Evolutionary conservation across 2,888 invertebrate genomes (phyloP).

Genomic region (Agonopterix arenella): DNA sequence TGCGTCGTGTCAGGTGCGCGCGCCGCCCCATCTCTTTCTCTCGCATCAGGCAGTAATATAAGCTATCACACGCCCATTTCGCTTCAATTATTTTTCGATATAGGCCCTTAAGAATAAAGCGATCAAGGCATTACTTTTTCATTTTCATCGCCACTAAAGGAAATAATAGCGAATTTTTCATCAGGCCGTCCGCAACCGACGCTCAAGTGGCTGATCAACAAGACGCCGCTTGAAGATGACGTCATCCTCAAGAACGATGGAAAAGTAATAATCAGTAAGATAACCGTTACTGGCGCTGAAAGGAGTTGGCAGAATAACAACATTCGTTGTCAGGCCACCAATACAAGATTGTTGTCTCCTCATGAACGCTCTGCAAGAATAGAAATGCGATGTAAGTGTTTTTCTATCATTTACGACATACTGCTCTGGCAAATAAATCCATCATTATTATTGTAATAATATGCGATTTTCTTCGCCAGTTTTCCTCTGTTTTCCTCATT

Average conservation of each 20-base stretch:
- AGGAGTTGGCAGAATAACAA: constrained; percentile 88
- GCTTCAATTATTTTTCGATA: no score
- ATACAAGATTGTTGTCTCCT: constrained; percentile 88
- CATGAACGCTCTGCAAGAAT: constrained; percentile 87
- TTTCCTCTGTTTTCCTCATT: no score
- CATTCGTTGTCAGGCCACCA: constrained; percentile 90
- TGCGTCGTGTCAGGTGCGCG: no score
- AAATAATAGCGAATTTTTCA: background rate
- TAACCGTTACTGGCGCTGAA: constrained; percentile 83
- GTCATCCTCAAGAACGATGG: constrained; percentile 81
- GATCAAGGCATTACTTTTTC: no score
- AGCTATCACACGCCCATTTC: no score
- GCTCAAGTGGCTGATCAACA: constrained; percentile 87
- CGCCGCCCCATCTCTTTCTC: no score
- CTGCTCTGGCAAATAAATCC: background rate
- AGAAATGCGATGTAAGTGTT: constrained; percentile 86
- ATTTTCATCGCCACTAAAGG: no score
- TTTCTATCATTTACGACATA: background rate
- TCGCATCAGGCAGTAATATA: no score
- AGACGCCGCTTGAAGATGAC: constrained; percentile 82
- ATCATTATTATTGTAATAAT: background rate
- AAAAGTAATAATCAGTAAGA: constrained; percentile 80
- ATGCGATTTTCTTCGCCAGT: no score
- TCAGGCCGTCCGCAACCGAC: constrained; percentile 80
- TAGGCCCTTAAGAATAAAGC: no score